Evolutionary conservation across 2,113 vertebrate genomes (phyloP).

Genomic region (Lichenostomus cassidix): DNA sequence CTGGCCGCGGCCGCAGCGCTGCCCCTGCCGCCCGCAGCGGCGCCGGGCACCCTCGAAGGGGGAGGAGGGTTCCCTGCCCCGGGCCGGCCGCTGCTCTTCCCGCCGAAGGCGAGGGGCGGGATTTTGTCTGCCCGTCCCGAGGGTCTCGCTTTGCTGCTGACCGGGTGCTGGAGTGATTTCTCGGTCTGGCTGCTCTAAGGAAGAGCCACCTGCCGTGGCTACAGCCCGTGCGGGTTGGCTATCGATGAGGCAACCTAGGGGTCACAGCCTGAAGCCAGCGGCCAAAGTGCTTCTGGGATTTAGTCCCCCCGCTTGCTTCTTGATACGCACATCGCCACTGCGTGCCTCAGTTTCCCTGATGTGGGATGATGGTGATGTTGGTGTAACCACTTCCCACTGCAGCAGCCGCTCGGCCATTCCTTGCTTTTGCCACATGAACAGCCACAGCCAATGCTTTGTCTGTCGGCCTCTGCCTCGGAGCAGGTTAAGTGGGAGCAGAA

Average conservation of each 20-base stretch:
- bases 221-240: neutral
- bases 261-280: too few relatives aligned
- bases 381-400: neutral
- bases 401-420: neutral
- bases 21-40: neutral
- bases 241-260: fast-evolving
- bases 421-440: neutral
- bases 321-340: neutral
- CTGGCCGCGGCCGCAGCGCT: neutral
- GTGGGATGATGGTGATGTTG: neutral
- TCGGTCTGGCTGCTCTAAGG: neutral
- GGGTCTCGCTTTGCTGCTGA: neutral
- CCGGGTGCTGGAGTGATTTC: neutral
- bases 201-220: neutral
- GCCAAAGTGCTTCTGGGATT: neutral
- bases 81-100: neutral
- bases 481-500: neutral
- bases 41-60: neutral
- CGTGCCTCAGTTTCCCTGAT: slow-evolving; percentile 3
- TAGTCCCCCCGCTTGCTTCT: neutral
- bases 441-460: neutral
- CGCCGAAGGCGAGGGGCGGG: neutral
- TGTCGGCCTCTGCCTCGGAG: neutral
- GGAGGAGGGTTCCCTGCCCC: neutral
- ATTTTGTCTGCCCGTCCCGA: too few relatives aligned